These are phyloP conservation scores for Trachelus stipa DNA, from an alignment of 2,888 invertebrate genomes.

Conservation along the genomic window DNA sequence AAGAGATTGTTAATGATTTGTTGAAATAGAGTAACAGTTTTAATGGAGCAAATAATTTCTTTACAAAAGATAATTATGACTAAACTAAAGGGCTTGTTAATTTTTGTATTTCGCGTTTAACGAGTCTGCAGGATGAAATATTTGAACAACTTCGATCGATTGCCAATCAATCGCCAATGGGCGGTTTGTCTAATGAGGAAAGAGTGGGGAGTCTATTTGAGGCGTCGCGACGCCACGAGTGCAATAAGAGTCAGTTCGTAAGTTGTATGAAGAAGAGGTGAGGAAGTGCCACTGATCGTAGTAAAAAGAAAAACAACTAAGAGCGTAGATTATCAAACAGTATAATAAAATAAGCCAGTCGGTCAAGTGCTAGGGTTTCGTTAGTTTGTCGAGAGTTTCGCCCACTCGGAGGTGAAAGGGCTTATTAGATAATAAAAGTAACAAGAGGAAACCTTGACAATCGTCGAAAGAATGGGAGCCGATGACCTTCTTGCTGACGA, in stretches of 20 bases:
- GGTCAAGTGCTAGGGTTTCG: not conserved
- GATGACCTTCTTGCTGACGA: constrained; percentile 69
- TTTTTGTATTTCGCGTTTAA: not conserved
- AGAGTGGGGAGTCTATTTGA: constrained; percentile 65
- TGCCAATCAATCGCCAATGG: constrained; percentile 56
- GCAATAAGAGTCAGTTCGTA: constrained; percentile 58
- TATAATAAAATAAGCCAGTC: constrained; percentile 1
- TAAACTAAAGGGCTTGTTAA: not conserved
- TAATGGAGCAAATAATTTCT: not conserved
- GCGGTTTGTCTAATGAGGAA: constrained; percentile 45
- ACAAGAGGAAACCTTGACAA: constrained; percentile 12
- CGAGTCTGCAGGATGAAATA: constrained; percentile 1
- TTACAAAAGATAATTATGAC: not conserved
- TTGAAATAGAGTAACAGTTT: not conserved
- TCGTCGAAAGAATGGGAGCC: constrained; percentile 67
- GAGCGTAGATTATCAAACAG: constrained; percentile 32
- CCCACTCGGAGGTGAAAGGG: not conserved
- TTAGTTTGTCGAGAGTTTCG: not conserved
- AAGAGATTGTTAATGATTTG: not conserved
- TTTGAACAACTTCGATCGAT: constrained; percentile 40
- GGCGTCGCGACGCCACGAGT: constrained; percentile 50
- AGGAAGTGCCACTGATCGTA: constrained; percentile 13
- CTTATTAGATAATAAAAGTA: constrained; percentile 7
- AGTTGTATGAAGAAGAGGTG: constrained; percentile 50
- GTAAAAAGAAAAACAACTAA: constrained; percentile 19